Evolutionary conservation across 2,113 vertebrate genomes (phyloP).

Genomic region (Bothrops jararaca): DNA sequence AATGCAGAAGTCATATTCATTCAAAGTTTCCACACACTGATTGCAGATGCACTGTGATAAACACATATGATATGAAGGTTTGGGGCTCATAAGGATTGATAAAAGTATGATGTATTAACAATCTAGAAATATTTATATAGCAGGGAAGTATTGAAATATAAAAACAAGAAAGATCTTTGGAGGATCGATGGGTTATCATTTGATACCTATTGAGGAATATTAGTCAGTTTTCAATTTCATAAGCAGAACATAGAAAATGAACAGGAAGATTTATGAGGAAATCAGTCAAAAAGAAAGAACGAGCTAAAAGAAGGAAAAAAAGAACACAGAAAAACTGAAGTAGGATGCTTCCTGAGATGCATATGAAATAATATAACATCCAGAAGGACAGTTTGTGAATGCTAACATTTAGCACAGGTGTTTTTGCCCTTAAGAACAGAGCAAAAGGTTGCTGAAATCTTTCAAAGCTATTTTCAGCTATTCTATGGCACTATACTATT

Average conservation of each 20-base stretch:
- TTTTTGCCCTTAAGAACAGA: neutral
- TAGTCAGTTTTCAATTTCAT: constrained; percentile 44
- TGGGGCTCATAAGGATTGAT: constrained; percentile 23
- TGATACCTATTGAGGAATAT: neutral
- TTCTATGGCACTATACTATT: constrained; percentile 26
- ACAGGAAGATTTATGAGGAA: constrained; percentile 53
- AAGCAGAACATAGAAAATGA: constrained; percentile 36
- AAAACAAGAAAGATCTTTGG: constrained; percentile 13
- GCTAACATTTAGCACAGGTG: neutral
- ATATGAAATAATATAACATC: constrained; percentile 37
- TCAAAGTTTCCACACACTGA: constrained; percentile 58
- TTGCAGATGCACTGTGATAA: constrained; percentile 65
- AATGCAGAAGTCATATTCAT: constrained; percentile 76
- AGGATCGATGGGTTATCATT: neutral
- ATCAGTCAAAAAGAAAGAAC: constrained; percentile 44
- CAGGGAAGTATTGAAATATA: constrained; percentile 43
- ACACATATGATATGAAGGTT: constrained; percentile 47
- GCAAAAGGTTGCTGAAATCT: neutral
- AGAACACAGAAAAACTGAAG: constrained; percentile 49
- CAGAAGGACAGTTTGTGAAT: neutral
- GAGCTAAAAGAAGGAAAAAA: constrained; percentile 51
- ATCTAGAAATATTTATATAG: constrained; percentile 38
- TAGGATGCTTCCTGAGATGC: constrained; percentile 54
- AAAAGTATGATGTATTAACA: constrained; percentile 21
- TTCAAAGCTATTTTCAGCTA: constrained; percentile 20